Evolutionary conservation across 2,888 invertebrate species (phyloP), one percentile per base, ranked within the genome.

Genomic region (Sisyra terminalis): DNA sequence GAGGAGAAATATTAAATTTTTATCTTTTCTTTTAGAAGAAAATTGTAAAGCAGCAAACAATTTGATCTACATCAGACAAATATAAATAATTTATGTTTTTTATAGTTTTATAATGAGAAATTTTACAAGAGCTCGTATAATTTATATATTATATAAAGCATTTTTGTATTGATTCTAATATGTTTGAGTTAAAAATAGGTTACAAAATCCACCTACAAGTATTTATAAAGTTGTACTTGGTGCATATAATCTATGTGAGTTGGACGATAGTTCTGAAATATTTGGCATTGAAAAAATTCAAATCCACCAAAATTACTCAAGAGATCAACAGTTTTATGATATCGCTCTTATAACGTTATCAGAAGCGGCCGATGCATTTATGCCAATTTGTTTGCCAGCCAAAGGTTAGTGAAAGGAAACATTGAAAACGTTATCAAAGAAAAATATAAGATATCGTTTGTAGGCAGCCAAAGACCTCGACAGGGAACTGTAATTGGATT

Each of bases 401-500:
- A 47, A 45, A 34, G 46, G 59, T 59, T 51, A 50, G 10, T 11
- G 15, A 14, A 3, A 9, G n/a, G n/a, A n/a, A n/a, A n/a, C n/a
- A n/a, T n/a, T n/a, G n/a, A n/a, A n/a, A n/a, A n/a, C n/a, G n/a
- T n/a, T n/a, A n/a, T n/a, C n/a, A n/a, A n/a, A n/a, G n/a, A n/a
- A n/a, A n/a, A n/a, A n/a, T n/a, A n/a, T n/a, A n/a, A n/a, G n/a
- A n/a, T n/a, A n/a, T n/a, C n/a, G n/a, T 24, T 24, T 24, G 3
- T 24, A 24, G 24, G 5, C 7, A 7, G 9, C n/a, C 14, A 35
- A 15, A 13, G 47, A 39, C 56, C 55, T 1, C 52, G 48, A 37
- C 58, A 59, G 45, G 60, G 54, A 2, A 51, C 53, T 3, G 57
- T 59, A 1, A 55, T 56, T 2, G 61, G 61, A n/a, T 51, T 60